Percentiles rank a stretch among this genome's conserved stretches.
These are phyloP conservation scores for Bradypus variegatus DNA, from an alignment of 2,797 vertebrate species.

Conservation along the genomic window DNA sequence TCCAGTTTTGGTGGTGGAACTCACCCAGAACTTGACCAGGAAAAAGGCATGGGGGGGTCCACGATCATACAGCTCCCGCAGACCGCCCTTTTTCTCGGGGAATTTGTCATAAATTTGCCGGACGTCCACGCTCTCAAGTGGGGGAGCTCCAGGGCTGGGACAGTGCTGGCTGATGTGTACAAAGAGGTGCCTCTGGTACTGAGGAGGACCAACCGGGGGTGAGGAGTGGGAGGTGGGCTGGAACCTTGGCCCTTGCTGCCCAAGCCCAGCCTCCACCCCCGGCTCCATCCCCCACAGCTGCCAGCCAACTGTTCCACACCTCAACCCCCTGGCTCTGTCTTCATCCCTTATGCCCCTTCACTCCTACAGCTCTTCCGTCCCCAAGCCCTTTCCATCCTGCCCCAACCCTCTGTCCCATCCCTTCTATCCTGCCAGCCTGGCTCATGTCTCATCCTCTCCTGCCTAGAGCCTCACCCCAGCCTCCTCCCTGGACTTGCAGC, in stretches of 20 bases:
- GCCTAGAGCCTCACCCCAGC: neutral
- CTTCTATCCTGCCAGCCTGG: neutral
- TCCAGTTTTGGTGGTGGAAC: neutral
- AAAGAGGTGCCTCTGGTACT: slow-evolving; percentile 72
- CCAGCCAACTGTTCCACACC: neutral
- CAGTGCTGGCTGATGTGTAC: slow-evolving; percentile 73
- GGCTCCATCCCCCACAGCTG: neutral
- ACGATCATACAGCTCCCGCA: slow-evolving; percentile 71
- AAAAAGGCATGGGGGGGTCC: slow-evolving; percentile 71
- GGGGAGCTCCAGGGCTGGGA: slow-evolving; percentile 65
- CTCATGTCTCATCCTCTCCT: neutral
- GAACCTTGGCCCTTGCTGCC: neutral
- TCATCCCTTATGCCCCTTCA: neutral
- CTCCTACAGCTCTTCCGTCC: neutral
- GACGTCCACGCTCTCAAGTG: slow-evolving; percentile 68
- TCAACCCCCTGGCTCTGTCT: neutral
- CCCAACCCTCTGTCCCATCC: neutral
- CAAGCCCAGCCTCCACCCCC: neutral
- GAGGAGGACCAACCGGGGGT: neutral
- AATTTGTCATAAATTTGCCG: slow-evolving; percentile 68
- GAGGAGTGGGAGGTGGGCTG: neutral
- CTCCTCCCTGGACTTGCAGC: neutral
- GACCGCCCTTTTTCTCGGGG: slow-evolving; percentile 65
- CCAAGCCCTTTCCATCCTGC: neutral
- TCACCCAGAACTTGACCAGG: slow-evolving; percentile 74